Evolutionary conservation across 2,888 invertebrate species (phyloP).

Genomic region (Ophion obscuratus): DNA sequence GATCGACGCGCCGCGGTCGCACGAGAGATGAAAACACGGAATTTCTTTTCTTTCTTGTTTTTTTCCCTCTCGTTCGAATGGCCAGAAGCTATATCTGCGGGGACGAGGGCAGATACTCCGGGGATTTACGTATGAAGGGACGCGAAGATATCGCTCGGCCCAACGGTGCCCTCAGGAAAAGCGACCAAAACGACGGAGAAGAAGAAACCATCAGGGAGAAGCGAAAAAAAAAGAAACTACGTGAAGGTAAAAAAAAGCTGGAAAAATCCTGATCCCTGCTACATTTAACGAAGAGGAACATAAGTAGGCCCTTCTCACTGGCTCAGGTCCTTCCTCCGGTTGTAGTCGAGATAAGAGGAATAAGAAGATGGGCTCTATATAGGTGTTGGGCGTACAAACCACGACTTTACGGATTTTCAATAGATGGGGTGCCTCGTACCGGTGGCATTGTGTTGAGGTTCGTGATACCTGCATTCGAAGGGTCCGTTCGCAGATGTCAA

Average conservation of each 20-base stretch:
- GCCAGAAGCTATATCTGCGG: slow-evolving; percentile 61
- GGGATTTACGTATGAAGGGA: slow-evolving; percentile 58
- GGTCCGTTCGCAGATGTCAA: too few relatives aligned
- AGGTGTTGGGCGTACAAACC: too few relatives aligned
- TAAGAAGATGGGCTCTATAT: slow-evolving; percentile 1
- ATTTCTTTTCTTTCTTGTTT: slow-evolving; percentile 54
- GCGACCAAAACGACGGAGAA: slow-evolving; percentile 28
- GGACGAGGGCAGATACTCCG: slow-evolving; percentile 40
- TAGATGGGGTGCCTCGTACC: too few relatives aligned
- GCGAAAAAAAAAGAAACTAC: slow-evolving; percentile 10
- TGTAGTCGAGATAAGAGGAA: slow-evolving; percentile 19
- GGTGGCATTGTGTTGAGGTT: too few relatives aligned
- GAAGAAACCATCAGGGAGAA: slow-evolving; percentile 12
- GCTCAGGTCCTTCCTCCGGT: not conserved
- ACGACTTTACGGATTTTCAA: too few relatives aligned
- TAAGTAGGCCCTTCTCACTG: slow-evolving; percentile 13
- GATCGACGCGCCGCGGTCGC: slow-evolving; percentile 54
- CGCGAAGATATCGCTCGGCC: slow-evolving; percentile 40
- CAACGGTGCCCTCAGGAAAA: slow-evolving; percentile 55
- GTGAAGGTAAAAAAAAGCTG: slow-evolving; percentile 47
- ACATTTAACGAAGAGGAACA: slow-evolving; percentile 23
- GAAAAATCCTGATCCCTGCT: slow-evolving; percentile 41
- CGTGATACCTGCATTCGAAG: too few relatives aligned
- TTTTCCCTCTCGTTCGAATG: slow-evolving; percentile 50
- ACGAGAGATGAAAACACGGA: slow-evolving; percentile 58